Evolutionary conservation across 2,797 vertebrate genomes (phyloP).

Genomic region (Iguana delicatissima): DNA sequence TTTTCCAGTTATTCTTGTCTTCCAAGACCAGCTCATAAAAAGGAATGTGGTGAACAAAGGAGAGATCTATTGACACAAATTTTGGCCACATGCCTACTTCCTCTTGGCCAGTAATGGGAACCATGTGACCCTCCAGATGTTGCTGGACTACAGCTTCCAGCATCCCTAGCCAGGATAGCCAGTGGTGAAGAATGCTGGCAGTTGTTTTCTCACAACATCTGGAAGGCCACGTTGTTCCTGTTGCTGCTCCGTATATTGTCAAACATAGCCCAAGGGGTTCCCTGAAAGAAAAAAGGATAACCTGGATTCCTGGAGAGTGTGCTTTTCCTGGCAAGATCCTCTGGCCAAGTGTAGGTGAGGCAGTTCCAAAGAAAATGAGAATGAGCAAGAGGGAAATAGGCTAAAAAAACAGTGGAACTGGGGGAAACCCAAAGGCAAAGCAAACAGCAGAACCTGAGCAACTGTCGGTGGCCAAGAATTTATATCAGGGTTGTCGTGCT

Average conservation of each 20-base stretch:
- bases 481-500: too few species aligned
- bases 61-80: background rate
- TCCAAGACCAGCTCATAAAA: background rate
- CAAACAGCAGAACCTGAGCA: background rate
- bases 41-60: background rate
- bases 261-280: background rate
- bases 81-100: background rate
- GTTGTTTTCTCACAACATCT: background rate
- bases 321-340: background rate
- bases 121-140: background rate
- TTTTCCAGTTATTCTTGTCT: conserved; percentile 16
- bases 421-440: background rate
- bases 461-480: too few species aligned
- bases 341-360: background rate
- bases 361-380: background rate
- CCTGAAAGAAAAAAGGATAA: background rate
- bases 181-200: background rate
- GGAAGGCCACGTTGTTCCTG: background rate
- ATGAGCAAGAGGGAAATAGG: too few species aligned
- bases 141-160: background rate
- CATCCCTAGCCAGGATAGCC: background rate
- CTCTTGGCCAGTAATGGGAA: background rate
- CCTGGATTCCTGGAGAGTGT: background rate
- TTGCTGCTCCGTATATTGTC: too few species aligned
- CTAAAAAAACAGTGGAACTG: background rate